phyloP scores from a whole-genome alignment of 2,888 invertebrate species.

The Macrosoma leucophasiata region DNA sequence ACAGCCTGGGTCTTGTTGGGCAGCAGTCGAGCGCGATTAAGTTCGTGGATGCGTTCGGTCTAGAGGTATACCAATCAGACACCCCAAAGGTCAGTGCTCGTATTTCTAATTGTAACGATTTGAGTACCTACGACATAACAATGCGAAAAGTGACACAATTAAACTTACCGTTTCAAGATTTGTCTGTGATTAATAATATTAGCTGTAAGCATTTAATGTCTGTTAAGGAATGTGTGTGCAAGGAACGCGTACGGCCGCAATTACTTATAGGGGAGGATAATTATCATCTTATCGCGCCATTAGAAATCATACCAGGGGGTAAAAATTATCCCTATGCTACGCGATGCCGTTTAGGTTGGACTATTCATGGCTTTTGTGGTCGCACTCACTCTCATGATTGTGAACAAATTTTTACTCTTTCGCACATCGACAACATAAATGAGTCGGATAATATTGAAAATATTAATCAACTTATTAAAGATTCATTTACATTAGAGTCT shows the following conservation, averaged over 20 bases:
- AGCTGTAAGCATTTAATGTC: not conserved
- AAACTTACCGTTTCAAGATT: slow-evolving; percentile 6
- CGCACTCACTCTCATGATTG: slow-evolving; percentile 1
- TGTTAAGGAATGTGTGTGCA: slow-evolving; percentile 5
- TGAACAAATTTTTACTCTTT: not conserved
- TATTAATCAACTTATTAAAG: no score
- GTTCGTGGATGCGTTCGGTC: slow-evolving; percentile 8
- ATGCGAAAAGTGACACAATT: slow-evolving; percentile 8
- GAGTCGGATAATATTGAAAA: no score
- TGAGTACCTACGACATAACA: slow-evolving; percentile 3
- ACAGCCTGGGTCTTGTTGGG: slow-evolving; percentile 1
- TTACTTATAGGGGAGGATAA: slow-evolving; percentile 12
- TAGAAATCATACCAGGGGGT: slow-evolving; percentile 4
- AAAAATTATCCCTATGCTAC: not conserved
- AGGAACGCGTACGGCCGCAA: slow-evolving; percentile 4
- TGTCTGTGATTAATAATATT: slow-evolving; percentile 3
- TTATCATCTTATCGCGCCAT: slow-evolving; percentile 6
- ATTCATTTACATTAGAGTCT: not conserved
- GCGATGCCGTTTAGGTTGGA: not conserved
- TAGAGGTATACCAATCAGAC: slow-evolving; percentile 9
- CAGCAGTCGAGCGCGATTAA: slow-evolving; percentile 4
- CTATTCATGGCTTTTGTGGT: not conserved
- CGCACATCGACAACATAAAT: not conserved
- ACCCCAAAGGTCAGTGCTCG: slow-evolving; percentile 5
- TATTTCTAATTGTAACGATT: not conserved